phyloP scores from a whole-genome alignment of 2,797 vertebrate species.

The Etheostoma perlongum region DNA sequence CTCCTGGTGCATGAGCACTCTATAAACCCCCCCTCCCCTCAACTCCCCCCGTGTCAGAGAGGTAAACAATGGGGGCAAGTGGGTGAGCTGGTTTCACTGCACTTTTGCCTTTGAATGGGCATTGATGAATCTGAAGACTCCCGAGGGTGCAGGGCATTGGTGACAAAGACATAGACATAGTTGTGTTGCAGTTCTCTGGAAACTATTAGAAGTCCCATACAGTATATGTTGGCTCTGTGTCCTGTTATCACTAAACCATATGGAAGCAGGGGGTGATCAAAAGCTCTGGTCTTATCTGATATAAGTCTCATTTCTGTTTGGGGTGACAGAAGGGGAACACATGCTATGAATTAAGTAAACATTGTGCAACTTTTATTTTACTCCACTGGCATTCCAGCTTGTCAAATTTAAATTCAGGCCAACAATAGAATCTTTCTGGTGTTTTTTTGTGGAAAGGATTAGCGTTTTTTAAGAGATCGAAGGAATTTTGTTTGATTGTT shows the following conservation, averaged over 20 bases:
- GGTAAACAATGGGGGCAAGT: slow-evolving; percentile 56
- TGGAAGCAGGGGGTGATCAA: slow-evolving; percentile 11
- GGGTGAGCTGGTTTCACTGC: slow-evolving; percentile 44
- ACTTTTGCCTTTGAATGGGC: slow-evolving; percentile 48
- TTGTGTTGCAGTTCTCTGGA: slow-evolving; percentile 5
- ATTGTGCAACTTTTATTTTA: background rate
- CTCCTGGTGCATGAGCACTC: slow-evolving; percentile 43
- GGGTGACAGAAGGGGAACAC: slow-evolving; percentile 2
- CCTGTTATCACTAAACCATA: background rate
- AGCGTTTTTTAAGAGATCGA: slow-evolving; percentile 5
- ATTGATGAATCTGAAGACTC: slow-evolving; percentile 49
- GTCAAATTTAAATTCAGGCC: background rate
- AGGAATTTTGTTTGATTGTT: background rate
- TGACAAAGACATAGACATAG: background rate
- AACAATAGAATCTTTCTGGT: slow-evolving; percentile 11
- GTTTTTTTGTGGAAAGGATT: slow-evolving; percentile 15
- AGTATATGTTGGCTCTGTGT: background rate
- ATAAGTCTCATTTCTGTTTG: slow-evolving; percentile 3
- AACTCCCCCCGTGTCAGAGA: background rate
- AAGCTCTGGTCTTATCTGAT: background rate
- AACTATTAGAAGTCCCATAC: slow-evolving; percentile 20
- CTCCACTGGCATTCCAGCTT: background rate
- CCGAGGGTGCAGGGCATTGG: background rate
- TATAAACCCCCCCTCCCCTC: slow-evolving; percentile 30
- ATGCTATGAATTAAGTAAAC: slow-evolving; percentile 24